phyloP scores from a whole-genome alignment of 2,797 vertebrate genomes.

The Denticeps clupeoides region DNA sequence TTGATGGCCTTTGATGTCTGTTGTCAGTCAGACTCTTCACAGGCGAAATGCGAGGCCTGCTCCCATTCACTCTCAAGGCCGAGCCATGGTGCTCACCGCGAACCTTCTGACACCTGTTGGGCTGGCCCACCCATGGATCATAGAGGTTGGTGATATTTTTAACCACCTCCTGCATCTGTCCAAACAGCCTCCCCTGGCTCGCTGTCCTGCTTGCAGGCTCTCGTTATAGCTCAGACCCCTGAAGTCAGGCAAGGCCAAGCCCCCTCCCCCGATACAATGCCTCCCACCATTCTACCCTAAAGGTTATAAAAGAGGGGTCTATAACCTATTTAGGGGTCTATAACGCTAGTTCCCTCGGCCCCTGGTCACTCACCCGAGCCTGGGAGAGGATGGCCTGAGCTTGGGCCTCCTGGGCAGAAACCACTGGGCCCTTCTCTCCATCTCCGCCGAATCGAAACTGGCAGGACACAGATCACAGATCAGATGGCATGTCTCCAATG shows the following conservation, averaged over 20 bases:
- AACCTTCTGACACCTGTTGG: constrained; percentile 47
- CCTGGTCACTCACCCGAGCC: constrained; percentile 74
- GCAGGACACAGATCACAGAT: constrained; percentile 3
- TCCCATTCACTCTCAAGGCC: not conserved
- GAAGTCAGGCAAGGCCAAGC: constrained; percentile 23
- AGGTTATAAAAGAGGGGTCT: constrained; percentile 10
- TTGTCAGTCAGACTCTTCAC: not conserved
- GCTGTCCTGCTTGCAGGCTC: constrained; percentile 33
- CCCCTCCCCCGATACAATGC: not conserved
- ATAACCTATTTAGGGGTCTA: constrained; percentile 5
- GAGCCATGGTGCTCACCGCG: constrained; percentile 5
- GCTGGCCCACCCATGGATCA: constrained; percentile 30
- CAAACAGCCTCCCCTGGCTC: constrained; percentile 31
- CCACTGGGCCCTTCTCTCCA: constrained; percentile 82
- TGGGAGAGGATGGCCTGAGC: constrained; percentile 98
- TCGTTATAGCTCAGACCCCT: constrained; percentile 41
- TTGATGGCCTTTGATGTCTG: not conserved
- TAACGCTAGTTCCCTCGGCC: not conserved
- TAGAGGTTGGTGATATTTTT: constrained; percentile 49
- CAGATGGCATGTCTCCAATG: too few relatives aligned
- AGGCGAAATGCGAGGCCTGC: not conserved
- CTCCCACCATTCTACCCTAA: not conserved
- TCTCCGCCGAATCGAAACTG: constrained; percentile 93
- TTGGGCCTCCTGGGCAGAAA: constrained; percentile 92
- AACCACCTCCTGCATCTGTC: constrained; percentile 28